These are phyloP conservation scores for Psammodynastes pulverulentus DNA, from an alignment of 2,113 vertebrate species.

Conservation along the genomic window DNA sequence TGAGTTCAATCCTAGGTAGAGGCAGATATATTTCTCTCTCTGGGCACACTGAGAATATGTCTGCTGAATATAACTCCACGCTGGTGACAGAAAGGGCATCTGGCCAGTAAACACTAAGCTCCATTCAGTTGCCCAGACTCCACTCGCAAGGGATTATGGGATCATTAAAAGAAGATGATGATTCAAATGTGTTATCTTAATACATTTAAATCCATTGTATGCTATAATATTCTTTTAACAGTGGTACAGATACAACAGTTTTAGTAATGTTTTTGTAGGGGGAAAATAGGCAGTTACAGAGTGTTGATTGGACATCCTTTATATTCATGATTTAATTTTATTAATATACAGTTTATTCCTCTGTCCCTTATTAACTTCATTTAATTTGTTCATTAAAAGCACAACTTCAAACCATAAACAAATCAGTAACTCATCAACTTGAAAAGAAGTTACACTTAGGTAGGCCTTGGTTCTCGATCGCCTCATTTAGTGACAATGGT, in stretches of 20 bases:
- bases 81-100: too few species aligned
- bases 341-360: constrained; percentile 54
- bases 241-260: constrained; percentile 44
- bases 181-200: constrained; percentile 1
- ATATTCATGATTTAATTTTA: constrained; percentile 56
- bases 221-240: constrained; percentile 56
- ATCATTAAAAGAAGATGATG: too few species aligned
- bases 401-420: not conserved
- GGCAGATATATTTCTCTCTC: too few species aligned
- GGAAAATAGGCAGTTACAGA: constrained; percentile 63
- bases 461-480: not conserved
- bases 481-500: not conserved
- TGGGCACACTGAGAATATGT: too few species aligned
- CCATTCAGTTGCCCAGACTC: too few species aligned
- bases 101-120: too few species aligned
- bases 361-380: constrained; percentile 58
- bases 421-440: constrained; percentile 52
- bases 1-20: too few species aligned
- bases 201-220: constrained; percentile 39
- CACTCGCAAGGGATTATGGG: too few species aligned
- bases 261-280: constrained; percentile 60
- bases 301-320: constrained; percentile 66
- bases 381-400: constrained; percentile 62
- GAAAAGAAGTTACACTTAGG: constrained; percentile 33
- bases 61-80: too few species aligned